A percentile compares a stretch with the other conserved stretches of the same genome.
Conservation (phyloP, 2,797 vertebrate species). For the Eulemur albifrons region DNA sequence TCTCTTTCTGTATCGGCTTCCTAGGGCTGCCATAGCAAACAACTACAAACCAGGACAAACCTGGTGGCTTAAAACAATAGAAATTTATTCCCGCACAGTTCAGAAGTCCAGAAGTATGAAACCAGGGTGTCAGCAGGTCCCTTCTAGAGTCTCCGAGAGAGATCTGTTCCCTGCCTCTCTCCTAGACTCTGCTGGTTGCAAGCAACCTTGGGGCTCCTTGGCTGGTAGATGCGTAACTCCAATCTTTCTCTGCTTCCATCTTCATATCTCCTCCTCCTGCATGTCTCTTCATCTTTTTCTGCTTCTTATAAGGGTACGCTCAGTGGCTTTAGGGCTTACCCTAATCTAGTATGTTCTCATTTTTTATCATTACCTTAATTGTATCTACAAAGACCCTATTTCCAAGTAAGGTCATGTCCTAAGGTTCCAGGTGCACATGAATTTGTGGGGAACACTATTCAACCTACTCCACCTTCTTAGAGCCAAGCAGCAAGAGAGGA, state of each 20-base stretch:
- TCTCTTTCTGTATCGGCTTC: neutral
- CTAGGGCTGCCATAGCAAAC: neutral
- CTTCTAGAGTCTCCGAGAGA: neutral
- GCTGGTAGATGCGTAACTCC: fast-evolving
- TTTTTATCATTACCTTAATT: neutral
- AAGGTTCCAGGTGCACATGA: neutral
- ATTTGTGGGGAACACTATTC: neutral
- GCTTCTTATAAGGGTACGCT: neutral
- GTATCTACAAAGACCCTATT: neutral
- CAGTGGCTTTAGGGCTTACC: neutral
- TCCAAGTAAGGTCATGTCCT: neutral
- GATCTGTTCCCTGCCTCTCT: neutral
- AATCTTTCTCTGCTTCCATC: neutral
- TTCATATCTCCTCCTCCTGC: neutral
- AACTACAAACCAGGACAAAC: neutral
- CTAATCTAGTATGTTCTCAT: neutral
- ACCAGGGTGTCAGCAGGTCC: neutral
- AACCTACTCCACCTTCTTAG: conserved; percentile 33
- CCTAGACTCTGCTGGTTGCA: neutral
- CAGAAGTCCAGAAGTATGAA: neutral
- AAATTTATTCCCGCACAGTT: neutral
- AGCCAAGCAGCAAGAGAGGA: conserved; percentile 69
- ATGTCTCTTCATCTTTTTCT: neutral
- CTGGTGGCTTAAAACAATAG: neutral
- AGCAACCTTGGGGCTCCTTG: neutral